Evolutionary conservation across 2,888 invertebrate species (phyloP).

Genomic region (Cosmia pyralina): DNA sequence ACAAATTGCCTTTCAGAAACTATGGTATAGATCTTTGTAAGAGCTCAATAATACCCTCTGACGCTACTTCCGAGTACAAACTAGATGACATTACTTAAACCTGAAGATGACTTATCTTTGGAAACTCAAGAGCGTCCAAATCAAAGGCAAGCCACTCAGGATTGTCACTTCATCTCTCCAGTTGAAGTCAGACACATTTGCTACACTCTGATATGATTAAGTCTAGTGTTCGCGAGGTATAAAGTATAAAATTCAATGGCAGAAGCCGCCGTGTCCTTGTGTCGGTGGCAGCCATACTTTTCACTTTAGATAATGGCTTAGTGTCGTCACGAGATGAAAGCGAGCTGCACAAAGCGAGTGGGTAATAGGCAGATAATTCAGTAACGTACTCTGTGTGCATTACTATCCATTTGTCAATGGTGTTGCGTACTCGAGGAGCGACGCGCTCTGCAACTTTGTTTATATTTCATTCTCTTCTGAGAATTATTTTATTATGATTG

Average conservation of each 20-base stretch:
- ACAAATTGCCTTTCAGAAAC: conserved; percentile 14
- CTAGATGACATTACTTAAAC: conserved; percentile 32
- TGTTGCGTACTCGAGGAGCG: conserved; percentile 16
- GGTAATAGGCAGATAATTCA: conserved; percentile 88
- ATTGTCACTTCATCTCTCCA: conserved; percentile 18
- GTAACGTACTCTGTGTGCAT: conserved; percentile 82
- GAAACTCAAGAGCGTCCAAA: conserved; percentile 32
- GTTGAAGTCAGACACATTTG: conserved; percentile 31
- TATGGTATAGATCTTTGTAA: conserved; percentile 5
- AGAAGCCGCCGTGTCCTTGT: conserved; percentile 54
- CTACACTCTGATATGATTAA: conserved; percentile 10
- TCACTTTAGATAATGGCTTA: conserved; percentile 78
- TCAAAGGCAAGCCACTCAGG: conserved; percentile 59
- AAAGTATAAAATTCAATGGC: conserved; percentile 64
- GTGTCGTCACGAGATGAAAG: conserved; percentile 79
- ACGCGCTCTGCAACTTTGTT: background rate
- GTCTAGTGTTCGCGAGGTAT: conserved; percentile 49
- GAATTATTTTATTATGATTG: background rate
- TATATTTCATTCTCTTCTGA: background rate
- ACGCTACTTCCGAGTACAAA: conserved; percentile 21
- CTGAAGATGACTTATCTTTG: conserved; percentile 40
- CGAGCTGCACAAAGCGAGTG: conserved; percentile 85
- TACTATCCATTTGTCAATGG: conserved; percentile 81
- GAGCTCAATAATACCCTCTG: conserved; percentile 8
- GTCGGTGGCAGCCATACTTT: conserved; percentile 66